A percentile compares a stretch with the other conserved stretches of the same genome.
Conservation (phyloP, 2,888 invertebrate species). For the Apodemia zela region DNA sequence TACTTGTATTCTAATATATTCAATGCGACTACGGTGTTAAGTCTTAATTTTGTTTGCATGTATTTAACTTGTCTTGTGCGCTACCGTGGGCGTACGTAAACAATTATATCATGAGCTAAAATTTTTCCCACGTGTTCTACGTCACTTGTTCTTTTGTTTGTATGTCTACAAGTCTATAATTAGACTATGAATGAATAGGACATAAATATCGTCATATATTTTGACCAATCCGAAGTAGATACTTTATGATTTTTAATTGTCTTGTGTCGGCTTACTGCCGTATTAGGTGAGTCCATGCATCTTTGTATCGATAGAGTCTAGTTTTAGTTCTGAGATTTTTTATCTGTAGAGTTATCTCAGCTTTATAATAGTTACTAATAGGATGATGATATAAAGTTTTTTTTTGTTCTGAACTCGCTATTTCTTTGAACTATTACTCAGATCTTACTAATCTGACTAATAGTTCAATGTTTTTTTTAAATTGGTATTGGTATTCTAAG, state of each 20-base stretch:
- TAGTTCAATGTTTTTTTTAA: no score
- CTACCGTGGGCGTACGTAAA: slow-evolving; percentile 35
- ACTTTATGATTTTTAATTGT: background rate
- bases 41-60: slow-evolving; percentile 17
- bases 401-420: no score
- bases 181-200: slow-evolving; percentile 48
- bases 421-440: no score
- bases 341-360: no score
- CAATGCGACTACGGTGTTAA: background rate
- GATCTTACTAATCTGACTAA: no score
- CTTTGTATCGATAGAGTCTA: background rate
- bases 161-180: slow-evolving; percentile 37
- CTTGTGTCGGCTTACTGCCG: background rate
- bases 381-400: no score
- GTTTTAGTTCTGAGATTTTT: background rate
- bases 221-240: slow-evolving; percentile 30
- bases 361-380: no score
- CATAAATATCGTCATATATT: slow-evolving; percentile 37
- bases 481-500: no score
- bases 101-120: slow-evolving; percentile 39
- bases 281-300: slow-evolving; percentile 1
- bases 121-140: slow-evolving; percentile 42
- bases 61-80: slow-evolving; percentile 17
- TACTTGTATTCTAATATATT: slow-evolving; percentile 5
- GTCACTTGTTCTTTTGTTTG: slow-evolving; percentile 30